Percentiles rank a stretch among this genome's conserved stretches.
phyloP scores from a whole-genome alignment of 2,888 invertebrate genomes.

The Anagyrus pseudococci region DNA sequence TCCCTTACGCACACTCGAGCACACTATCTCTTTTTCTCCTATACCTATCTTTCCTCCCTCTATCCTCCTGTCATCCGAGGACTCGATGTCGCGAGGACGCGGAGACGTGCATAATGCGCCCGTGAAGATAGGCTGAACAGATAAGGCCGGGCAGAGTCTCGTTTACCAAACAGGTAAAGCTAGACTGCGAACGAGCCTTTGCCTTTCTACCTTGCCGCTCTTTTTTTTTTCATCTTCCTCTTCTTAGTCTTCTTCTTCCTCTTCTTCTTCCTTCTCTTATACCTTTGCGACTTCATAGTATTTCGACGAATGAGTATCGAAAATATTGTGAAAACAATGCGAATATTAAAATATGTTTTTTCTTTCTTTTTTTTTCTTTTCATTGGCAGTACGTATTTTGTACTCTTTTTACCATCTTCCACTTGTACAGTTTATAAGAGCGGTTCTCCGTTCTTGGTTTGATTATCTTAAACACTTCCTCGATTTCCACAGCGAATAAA shows the following conservation, averaged over 20 bases:
- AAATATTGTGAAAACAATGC: slow-evolving; percentile 14
- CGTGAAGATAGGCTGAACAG: slow-evolving; percentile 57
- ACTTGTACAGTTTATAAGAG: too few species aligned
- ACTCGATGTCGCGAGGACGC: slow-evolving; percentile 3
- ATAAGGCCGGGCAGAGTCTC: slow-evolving; percentile 46
- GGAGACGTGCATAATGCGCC: slow-evolving; percentile 51
- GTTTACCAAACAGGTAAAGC: slow-evolving; percentile 25
- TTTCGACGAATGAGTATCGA: too few species aligned
- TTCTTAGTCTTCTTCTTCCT: background rate
- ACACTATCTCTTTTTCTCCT: slow-evolving; percentile 33
- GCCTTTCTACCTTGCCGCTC: background rate
- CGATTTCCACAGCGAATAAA: too few species aligned
- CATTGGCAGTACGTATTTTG: too few species aligned
- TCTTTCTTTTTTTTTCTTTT: too few species aligned
- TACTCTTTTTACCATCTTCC: too few species aligned
- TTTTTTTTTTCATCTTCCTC: background rate
- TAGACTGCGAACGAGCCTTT: background rate
- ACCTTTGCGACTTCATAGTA: too few species aligned
- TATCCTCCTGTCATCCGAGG: slow-evolving; percentile 29
- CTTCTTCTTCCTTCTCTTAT: background rate
- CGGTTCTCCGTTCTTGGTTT: too few species aligned
- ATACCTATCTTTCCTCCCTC: slow-evolving; percentile 49
- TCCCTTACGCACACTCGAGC: slow-evolving; percentile 39
- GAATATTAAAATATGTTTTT: too few species aligned
- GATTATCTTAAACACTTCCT: too few species aligned